Evolutionary conservation across 2,113 vertebrate species (phyloP), one percentile per base, ranked within the genome.

Genomic region (Passer domesticus): DNA sequence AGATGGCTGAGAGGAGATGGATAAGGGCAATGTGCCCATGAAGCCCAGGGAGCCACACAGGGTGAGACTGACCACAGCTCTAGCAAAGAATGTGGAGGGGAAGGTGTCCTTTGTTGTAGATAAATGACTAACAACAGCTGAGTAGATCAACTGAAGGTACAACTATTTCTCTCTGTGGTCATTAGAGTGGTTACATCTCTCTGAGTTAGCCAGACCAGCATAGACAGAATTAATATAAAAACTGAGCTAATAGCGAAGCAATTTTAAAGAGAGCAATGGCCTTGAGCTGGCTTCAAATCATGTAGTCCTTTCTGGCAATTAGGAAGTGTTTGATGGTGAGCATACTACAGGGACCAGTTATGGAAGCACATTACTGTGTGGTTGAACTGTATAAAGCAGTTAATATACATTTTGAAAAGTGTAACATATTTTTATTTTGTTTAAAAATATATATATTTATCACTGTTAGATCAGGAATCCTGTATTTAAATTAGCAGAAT

Each of bases 1-100:
- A 59, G 28, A 44, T 43, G 5, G 8, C 11, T 82, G 9, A 31
- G 35, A 86, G 19, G 12, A 79, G 19, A 28, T 59, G 10, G 19
- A 13, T 16, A 37, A 82, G 33, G n/a, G 5, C 0, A 4, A 25
- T 14, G 21, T n/a, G 31, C 22, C 15, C 10, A 6, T 10, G 22
- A 75, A 90, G 13, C 8, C 50, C 5, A 5, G 31, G 37, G n/a
- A 39, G 35, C 47, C 84, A 17, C 3, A 23, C 7, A 52, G 33
- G 8, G 3, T 87, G 27, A 33, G 50, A 87, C 20, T 50, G 37
- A 62, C 13, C 35, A 31, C 25, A 72, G 43, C 7, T 63, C 21
- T 12, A 2, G 1, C 7, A 58, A 85, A 70, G 37, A 70, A 79
- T 33, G 28, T 78, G 52, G 18, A 35, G 15, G 1, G 0, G 5